Percentiles rank a stretch among this genome's conserved stretches.
Evolutionary conservation across 2,797 vertebrate genomes (phyloP).

Genomic region (Rachycentron canadum): DNA sequence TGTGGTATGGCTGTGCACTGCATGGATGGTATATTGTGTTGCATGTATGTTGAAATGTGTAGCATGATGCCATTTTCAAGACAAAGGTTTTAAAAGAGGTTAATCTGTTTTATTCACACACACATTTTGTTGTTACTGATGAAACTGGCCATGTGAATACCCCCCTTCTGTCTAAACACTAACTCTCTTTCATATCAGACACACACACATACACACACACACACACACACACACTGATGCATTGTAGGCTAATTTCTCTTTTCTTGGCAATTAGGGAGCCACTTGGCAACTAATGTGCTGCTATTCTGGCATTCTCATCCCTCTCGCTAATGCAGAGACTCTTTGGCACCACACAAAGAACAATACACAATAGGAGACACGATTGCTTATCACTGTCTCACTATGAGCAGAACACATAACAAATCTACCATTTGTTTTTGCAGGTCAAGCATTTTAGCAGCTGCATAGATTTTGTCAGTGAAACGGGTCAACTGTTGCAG

Average conservation of each 20-base stretch:
- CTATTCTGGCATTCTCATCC: conserved; percentile 13
- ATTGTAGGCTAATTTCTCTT: conserved; percentile 3
- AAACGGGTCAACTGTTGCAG: neutral
- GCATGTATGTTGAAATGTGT: neutral
- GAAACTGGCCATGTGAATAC: neutral
- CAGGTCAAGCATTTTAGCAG: neutral
- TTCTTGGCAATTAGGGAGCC: conserved; percentile 40
- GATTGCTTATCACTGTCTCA: conserved; percentile 7
- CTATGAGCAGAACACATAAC: conserved; percentile 2
- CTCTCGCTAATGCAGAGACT: conserved; percentile 26
- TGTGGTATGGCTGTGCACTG: conserved; percentile 20
- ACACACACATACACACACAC: neutral
- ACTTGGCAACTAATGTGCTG: conserved; percentile 26
- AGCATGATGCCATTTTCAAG: neutral
- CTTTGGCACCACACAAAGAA: conserved; percentile 22
- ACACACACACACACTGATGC: conserved; percentile 13
- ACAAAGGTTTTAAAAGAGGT: neutral
- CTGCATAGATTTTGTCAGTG: neutral
- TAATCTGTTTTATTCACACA: neutral
- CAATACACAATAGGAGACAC: conserved; percentile 38
- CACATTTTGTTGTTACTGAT: neutral
- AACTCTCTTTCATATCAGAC: neutral
- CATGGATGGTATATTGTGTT: neutral
- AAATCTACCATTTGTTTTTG: neutral
- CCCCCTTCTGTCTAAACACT: neutral